These are phyloP conservation scores for Drosophila malerkotliana DNA, from an alignment of 1,140 invertebrate species.

Conservation along the genomic window DNA sequence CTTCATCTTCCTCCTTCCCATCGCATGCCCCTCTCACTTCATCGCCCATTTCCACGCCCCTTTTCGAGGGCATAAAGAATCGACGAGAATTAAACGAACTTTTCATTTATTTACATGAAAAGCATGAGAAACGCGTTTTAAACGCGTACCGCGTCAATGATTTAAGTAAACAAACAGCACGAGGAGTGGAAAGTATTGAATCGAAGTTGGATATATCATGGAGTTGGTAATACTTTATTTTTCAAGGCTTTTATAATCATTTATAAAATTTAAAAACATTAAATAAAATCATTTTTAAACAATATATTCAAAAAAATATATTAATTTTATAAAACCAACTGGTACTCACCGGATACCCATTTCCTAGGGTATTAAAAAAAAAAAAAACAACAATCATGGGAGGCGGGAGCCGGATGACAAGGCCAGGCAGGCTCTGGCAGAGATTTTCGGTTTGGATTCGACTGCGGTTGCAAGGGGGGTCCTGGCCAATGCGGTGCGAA, in stretches of 20 bases:
- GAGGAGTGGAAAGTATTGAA: neutral
- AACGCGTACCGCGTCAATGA: conserved; percentile 69
- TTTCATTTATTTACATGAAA: conserved; percentile 80
- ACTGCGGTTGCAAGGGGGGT: conserved; percentile 32
- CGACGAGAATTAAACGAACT: conserved; percentile 75
- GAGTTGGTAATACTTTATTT: neutral
- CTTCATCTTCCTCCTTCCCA: neutral
- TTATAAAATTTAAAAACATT: too few species aligned
- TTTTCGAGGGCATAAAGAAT: conserved; percentile 61
- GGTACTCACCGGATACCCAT: too few species aligned
- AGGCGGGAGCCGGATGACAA: conserved; percentile 43
- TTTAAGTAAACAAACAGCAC: conserved; percentile 70
- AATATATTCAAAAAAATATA: neutral
- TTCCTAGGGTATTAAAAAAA: conserved; percentile 20
- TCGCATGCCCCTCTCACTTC: neutral
- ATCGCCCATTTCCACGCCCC: neutral
- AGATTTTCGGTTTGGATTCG: conserved; percentile 54
- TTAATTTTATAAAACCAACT: neutral
- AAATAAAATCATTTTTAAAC: too few species aligned
- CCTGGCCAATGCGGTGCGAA: conserved; percentile 30
- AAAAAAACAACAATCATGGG: conserved; percentile 9
- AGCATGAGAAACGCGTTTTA: conserved; percentile 69
- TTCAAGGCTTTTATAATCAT: neutral
- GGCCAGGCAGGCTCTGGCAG: conserved; percentile 43
- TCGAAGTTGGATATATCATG: conserved; percentile 4